A percentile compares a stretch with the other conserved stretches of the same genome.
Conservation (phyloP, 2,113 vertebrate species). For the Carlito syrichta region DNA sequence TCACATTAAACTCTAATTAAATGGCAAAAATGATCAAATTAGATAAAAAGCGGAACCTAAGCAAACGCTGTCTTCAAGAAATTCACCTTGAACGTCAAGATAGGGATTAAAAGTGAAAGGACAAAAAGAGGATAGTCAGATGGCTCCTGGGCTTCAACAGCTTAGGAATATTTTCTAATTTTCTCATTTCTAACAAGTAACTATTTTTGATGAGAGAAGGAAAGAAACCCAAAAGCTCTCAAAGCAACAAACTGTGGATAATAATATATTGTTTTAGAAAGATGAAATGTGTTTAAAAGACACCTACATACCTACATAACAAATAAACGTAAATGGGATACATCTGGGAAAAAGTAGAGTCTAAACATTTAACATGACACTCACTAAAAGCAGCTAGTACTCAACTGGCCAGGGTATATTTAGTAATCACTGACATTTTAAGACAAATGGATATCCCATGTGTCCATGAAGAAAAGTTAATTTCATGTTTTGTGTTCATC, state of each 20-base stretch:
- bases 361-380: not conserved
- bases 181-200: not conserved
- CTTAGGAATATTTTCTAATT: not conserved
- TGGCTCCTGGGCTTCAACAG: not conserved
- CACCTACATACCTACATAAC: not conserved
- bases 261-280: not conserved
- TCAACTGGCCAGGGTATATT: not conserved
- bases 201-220: not conserved
- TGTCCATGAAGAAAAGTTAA: constrained; percentile 5
- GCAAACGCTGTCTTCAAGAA: not conserved
- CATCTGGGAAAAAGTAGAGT: not conserved
- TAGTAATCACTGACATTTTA: not conserved
- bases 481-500: not conserved
- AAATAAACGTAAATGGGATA: not conserved
- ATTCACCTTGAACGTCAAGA: not conserved
- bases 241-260: not conserved
- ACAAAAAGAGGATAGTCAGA: not conserved
- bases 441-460: not conserved
- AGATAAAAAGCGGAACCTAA: not conserved
- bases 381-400: not conserved
- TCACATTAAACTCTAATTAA: not conserved
- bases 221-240: not conserved
- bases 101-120: not conserved
- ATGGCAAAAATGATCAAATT: not conserved
- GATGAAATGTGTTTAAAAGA: not conserved